Evolutionary conservation across 2,888 invertebrate genomes (phyloP).

Genomic region (Eupithecia abbreviata): DNA sequence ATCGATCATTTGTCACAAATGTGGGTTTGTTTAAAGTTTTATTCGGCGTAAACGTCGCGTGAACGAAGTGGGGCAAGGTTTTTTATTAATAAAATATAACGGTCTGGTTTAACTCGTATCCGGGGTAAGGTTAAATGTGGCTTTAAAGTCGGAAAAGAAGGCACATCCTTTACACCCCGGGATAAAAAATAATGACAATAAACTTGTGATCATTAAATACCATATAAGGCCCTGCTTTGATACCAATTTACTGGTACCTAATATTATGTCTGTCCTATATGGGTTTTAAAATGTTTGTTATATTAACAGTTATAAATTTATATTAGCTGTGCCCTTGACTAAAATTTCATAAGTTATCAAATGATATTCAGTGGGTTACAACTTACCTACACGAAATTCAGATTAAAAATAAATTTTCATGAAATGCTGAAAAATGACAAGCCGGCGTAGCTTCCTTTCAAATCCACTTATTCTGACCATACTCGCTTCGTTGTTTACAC

Average conservation of each 20-base stretch:
- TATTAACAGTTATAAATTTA: background rate
- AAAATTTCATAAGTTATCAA: background rate
- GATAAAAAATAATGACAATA: background rate
- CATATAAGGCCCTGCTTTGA: background rate
- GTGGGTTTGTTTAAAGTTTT: constrained; percentile 46
- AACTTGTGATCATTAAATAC: background rate
- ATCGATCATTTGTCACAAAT: constrained; percentile 27
- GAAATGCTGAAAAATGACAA: background rate
- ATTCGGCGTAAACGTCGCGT: constrained; percentile 50
- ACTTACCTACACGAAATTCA: background rate
- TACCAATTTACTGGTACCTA: too few relatives aligned
- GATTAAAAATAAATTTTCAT: background rate
- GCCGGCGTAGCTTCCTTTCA: background rate
- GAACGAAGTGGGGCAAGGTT: constrained; percentile 51
- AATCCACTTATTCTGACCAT: background rate
- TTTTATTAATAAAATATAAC: constrained; percentile 45
- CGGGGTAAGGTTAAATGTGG: constrained; percentile 10
- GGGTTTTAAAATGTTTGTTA: background rate
- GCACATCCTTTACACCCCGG: background rate
- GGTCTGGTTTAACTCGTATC: constrained; percentile 27
- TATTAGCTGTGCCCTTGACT: background rate
- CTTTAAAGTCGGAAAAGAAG: background rate
- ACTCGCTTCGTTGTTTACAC: constrained; percentile 30
- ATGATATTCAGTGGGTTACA: background rate
- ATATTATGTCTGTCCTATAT: background rate